Base-by-base conservation (phyloP, 2,888 invertebrate species). In the Lissocephala sabroskyi region DNA sequence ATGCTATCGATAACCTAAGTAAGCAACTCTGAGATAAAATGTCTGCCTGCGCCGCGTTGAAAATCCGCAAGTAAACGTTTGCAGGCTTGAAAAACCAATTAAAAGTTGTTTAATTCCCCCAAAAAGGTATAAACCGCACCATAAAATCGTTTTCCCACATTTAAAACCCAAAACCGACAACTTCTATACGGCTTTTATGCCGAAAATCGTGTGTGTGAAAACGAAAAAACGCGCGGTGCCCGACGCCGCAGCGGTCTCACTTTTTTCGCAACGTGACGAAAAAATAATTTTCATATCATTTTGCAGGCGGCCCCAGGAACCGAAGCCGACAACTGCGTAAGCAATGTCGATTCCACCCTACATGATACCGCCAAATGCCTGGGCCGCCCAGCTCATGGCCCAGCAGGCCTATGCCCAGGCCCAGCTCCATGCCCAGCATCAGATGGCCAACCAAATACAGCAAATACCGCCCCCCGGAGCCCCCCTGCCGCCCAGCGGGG, bases 351-450 rank as follows among this genome's bases (percentile, higher is more conserved):
- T 85, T 54, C 84, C 84, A 59, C 85, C 85, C 44, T 85, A 85
- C 66, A 84, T 85, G 84, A 74, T 85, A 63, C 85, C 85, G 51
- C 83, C 84, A 26, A 81, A 93, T 84, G 92, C 94, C 30, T 92
- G 92, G 90, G 93, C 94, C 91, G 93, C 94, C 75, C 93, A 94
- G 65, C 90, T 94, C 88, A 94, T 95, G 89, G 95, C 93, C 71
- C 95, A 95, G 84, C 95, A 95, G 84, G 89, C 90, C 41, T 90
- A 89, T 64, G 91, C 91, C 40, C 86, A 87, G 54, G 87, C 87
- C 36, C 88, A 88, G 73, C 84, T 88, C 74, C 88, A 88, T 55
- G 89, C 89, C 11, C 90, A 89, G 49, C 90, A 89, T 50, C 84
- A 84, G 49, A 84, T 83, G 84, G 82, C 82, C 9, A 83, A 82